Conservation (phyloP, 2,888 invertebrate genomes). For the Ditula angustiorana region DNA sequence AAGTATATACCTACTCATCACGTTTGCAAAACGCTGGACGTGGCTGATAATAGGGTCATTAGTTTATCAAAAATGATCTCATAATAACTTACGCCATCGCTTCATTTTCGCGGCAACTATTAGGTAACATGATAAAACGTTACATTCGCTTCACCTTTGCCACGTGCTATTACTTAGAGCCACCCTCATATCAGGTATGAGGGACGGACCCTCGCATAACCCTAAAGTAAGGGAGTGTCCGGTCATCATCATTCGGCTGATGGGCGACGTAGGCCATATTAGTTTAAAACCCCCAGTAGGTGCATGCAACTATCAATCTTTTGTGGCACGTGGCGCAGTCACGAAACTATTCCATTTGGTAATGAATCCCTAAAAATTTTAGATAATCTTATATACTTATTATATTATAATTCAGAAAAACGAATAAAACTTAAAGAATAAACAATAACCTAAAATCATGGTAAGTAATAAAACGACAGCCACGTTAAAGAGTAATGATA, state of each 20-base stretch:
- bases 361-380: constrained; percentile 11
- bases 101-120: constrained; percentile 29
- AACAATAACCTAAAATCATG: too few relatives aligned
- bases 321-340: constrained; percentile 43
- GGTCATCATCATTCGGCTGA: constrained; percentile 70
- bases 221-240: constrained; percentile 70
- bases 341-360: constrained; percentile 33
- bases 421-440: too few relatives aligned
- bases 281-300: constrained; percentile 57
- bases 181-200: constrained; percentile 54
- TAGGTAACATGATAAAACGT: constrained; percentile 38
- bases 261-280: constrained; percentile 61
- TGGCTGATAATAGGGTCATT: constrained; percentile 60
- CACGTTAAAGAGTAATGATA: too few relatives aligned
- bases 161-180: constrained; percentile 55
- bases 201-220: constrained; percentile 69
- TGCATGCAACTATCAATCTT: constrained; percentile 55
- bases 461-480: too few relatives aligned
- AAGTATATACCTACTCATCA: constrained; percentile 2
- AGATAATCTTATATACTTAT: too few relatives aligned
- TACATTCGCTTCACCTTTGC: constrained; percentile 58
- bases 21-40: constrained; percentile 20
- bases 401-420: too few relatives aligned
- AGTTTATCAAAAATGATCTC: constrained; percentile 58
- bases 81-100: constrained; percentile 40